phyloP scores from a whole-genome alignment of 37 sponge, comb jelly and placozoan species.

The Petrosia ficiformis region DNA sequence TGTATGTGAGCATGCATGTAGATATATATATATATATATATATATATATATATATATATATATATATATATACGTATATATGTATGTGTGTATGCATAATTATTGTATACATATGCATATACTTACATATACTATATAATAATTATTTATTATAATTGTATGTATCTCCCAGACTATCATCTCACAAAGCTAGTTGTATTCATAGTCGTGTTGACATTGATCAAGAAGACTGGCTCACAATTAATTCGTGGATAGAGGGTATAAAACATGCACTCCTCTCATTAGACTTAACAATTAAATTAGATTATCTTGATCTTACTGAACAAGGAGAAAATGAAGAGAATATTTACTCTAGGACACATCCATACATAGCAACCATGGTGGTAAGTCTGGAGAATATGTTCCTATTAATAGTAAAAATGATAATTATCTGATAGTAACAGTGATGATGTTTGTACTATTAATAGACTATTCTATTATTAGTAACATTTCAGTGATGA shows the following conservation, averaged over 20 bases:
- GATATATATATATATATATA: too few relatives aligned
- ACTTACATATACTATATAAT: too few relatives aligned
- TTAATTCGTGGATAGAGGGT: constrained; percentile 42
- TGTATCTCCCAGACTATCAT: constrained; percentile 4
- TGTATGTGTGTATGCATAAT: too few relatives aligned
- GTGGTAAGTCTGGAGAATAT: constrained; percentile 10
- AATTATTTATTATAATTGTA: neutral
- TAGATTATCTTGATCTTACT: constrained; percentile 56
- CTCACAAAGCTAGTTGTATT: constrained; percentile 10
- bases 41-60: too few relatives aligned
- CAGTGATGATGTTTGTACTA: too few relatives aligned
- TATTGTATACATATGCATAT: too few relatives aligned
- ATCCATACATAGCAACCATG: constrained; percentile 39
- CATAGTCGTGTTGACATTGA: constrained; percentile 42
- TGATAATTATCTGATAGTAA: too few relatives aligned
- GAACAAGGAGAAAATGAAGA: constrained; percentile 15
- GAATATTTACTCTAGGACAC: constrained; percentile 28
- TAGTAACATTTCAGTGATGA: too few relatives aligned
- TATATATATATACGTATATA: too few relatives aligned
- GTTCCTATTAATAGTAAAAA: neutral
- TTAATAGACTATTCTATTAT: too few relatives aligned
- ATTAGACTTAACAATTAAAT: constrained; percentile 8
- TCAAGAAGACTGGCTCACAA: constrained; percentile 45
- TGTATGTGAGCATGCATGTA: too few relatives aligned
- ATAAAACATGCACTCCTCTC: constrained; percentile 2